Evolutionary conservation across 2,888 invertebrate genomes (phyloP).

Genomic region (Unio delphinus): DNA sequence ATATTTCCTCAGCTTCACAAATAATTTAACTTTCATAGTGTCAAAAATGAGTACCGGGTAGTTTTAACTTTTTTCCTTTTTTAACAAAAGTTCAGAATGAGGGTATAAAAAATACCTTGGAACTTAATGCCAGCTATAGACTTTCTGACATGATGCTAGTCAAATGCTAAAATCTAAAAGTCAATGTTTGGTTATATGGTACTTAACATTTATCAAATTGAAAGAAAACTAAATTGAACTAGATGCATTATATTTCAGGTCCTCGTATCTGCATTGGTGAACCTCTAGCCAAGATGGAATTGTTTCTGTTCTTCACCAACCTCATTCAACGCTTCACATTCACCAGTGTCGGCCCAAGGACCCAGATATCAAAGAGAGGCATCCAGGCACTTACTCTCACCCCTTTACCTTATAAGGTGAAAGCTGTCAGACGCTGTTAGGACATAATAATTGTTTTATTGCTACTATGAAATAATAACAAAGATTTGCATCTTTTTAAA

Average conservation of each 20-base stretch:
- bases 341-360: constrained; percentile 6
- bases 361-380: constrained; percentile 27
- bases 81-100: too few species aligned
- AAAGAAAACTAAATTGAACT: neutral
- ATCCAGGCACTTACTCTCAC: constrained; percentile 46
- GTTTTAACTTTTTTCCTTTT: too few species aligned
- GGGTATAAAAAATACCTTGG: too few species aligned
- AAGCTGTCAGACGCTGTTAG: constrained; percentile 9
- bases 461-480: too few species aligned
- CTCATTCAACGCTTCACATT: constrained; percentile 44
- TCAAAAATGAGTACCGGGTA: too few species aligned
- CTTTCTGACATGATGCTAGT: too few species aligned
- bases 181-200: too few species aligned
- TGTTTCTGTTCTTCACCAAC: constrained; percentile 48
- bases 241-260: constrained; percentile 24
- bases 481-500: too few species aligned
- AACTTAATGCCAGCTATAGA: too few species aligned
- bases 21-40: too few species aligned
- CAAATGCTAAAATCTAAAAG: neutral
- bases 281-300: constrained; percentile 48
- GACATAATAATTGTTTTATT: too few species aligned
- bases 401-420: constrained; percentile 33
- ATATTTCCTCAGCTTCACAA: too few species aligned
- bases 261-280: constrained; percentile 48
- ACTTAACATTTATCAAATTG: neutral